phyloP scores from a whole-genome alignment of 2,797 vertebrate species.

The Mallotus villosus region DNA sequence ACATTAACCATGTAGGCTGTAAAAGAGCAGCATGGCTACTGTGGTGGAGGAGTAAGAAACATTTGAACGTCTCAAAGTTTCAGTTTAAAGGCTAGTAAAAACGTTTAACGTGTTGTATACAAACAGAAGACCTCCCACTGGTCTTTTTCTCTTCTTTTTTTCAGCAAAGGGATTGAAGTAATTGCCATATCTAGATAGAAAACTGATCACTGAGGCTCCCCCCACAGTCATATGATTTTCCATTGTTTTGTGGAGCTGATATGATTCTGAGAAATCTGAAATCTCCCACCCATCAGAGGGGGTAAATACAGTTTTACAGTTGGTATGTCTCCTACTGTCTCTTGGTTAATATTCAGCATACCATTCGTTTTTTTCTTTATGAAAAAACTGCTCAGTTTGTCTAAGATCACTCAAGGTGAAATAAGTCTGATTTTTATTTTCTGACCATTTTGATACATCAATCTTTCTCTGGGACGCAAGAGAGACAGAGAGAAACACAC shows the following conservation, averaged over 20 bases:
- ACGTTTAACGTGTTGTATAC: background rate
- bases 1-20: too few species aligned
- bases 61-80: too few species aligned
- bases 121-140: background rate
- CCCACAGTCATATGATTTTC: slow-evolving; percentile 52
- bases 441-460: too few species aligned
- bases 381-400: too few species aligned
- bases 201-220: slow-evolving; percentile 58
- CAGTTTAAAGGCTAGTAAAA: background rate
- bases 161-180: slow-evolving; percentile 38
- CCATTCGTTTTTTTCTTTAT: background rate
- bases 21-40: too few species aligned
- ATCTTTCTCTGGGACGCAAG: too few species aligned
- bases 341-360: background rate
- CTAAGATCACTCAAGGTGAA: too few species aligned
- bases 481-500: too few species aligned
- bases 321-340: slow-evolving; percentile 34
- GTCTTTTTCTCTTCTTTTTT: slow-evolving; percentile 27
- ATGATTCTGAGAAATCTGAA: slow-evolving; percentile 46
- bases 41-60: too few species aligned
- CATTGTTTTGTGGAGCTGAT: slow-evolving; percentile 63
- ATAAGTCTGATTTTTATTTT: too few species aligned
- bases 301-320: slow-evolving; percentile 4
- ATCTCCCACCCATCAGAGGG: slow-evolving; percentile 28
- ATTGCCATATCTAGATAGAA: slow-evolving; percentile 58